These are phyloP conservation scores for Manis javanica DNA, from an alignment of 2,797 vertebrate genomes.

Conservation along the genomic window DNA sequence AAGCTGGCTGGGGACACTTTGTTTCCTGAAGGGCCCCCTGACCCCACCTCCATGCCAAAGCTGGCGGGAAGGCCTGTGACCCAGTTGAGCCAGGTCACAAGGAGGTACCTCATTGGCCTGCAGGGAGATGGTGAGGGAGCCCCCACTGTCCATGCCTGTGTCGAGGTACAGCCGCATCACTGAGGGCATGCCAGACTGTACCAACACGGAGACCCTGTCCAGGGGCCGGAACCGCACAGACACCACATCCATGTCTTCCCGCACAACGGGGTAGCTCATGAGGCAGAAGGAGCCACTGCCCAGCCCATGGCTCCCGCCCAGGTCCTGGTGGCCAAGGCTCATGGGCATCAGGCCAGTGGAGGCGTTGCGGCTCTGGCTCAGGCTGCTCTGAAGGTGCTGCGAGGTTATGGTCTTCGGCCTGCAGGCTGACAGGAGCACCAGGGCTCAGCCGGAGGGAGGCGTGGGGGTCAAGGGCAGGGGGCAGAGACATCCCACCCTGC, in stretches of 20 bases:
- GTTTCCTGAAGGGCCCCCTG: neutral
- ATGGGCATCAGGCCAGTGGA: neutral
- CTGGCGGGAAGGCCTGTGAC: neutral
- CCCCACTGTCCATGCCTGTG: slow-evolving; percentile 90
- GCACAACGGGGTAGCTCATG: slow-evolving; percentile 88
- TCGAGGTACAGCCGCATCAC: slow-evolving; percentile 91
- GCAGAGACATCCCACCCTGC: neutral
- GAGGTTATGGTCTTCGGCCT: slow-evolving; percentile 86
- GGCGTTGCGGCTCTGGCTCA: slow-evolving; percentile 69
- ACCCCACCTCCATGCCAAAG: neutral
- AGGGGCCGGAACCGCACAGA: slow-evolving; percentile 91
- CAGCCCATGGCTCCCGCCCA: neutral
- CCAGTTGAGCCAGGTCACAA: neutral
- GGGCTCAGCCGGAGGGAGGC: neutral
- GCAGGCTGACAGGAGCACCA: slow-evolving; percentile 87
- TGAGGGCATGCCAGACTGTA: slow-evolving; percentile 86
- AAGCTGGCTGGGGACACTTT: neutral
- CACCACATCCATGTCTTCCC: slow-evolving; percentile 93
- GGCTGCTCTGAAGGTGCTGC: slow-evolving; percentile 80
- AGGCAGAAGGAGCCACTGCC: slow-evolving; percentile 85
- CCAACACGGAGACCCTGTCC: slow-evolving; percentile 86
- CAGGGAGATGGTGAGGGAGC: slow-evolving; percentile 85
- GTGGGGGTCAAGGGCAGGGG: neutral
- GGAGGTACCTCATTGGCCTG: slow-evolving; percentile 69
- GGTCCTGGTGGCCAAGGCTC: neutral